Percentiles rank a stretch among this genome's conserved stretches.
These are phyloP conservation scores for Abrostola tripartita DNA, from an alignment of 2,888 invertebrate species.

Conservation along the genomic window DNA sequence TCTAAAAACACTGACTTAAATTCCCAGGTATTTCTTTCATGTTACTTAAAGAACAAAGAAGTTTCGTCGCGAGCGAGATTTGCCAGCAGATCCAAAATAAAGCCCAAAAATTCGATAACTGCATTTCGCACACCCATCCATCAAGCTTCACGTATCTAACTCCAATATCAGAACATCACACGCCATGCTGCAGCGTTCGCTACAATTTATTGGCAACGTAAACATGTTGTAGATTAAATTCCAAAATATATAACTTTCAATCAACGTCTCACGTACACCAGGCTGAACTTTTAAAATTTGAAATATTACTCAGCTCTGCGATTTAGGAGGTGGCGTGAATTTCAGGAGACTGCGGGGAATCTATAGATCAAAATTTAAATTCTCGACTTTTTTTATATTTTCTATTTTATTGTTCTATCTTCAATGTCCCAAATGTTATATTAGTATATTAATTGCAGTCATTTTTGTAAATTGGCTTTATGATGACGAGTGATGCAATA, in stretches of 20 bases:
- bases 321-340: constrained; percentile 46
- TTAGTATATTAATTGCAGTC: too few species aligned
- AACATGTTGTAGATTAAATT: constrained; percentile 69
- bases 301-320: constrained; percentile 73
- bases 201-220: constrained; percentile 59
- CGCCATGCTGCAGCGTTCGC: constrained; percentile 25
- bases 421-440: too few species aligned
- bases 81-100: constrained; percentile 2
- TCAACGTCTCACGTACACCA: constrained; percentile 69
- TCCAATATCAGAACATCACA: constrained; percentile 38
- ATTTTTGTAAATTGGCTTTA: too few species aligned
- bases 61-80: too few species aligned
- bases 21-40: too few species aligned
- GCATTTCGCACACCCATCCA: constrained; percentile 26
- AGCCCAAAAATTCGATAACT: neutral
- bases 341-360: constrained; percentile 37
- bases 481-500: too few species aligned
- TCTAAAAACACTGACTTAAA: too few species aligned
- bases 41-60: too few species aligned
- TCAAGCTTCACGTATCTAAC: constrained; percentile 35
- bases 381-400: too few species aligned
- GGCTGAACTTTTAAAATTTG: constrained; percentile 77
- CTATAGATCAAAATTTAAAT: neutral
- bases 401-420: too few species aligned
- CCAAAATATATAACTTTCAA: constrained; percentile 76